Percentiles rank a stretch among this genome's conserved stretches.
Evolutionary conservation across 2,797 vertebrate species (phyloP).

Genomic region (Aselliscus stoliczkanus): DNA sequence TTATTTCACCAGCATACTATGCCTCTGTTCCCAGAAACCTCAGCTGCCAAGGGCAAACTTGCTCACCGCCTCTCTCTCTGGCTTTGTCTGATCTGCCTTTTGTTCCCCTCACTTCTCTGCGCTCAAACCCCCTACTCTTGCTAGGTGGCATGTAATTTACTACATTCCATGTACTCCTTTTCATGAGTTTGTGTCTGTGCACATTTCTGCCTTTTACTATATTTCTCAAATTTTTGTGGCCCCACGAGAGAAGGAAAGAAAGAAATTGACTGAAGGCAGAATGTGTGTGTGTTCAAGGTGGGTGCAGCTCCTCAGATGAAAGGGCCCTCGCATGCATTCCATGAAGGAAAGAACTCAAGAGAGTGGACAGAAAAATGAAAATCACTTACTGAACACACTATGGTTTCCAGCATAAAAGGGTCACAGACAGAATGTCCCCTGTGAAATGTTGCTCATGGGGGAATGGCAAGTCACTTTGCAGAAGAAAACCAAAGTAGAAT

Average conservation of each 20-base stretch:
- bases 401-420: not conserved
- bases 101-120: slow-evolving; percentile 17
- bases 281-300: not conserved
- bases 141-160: slow-evolving; percentile 74
- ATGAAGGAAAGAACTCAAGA: not conserved
- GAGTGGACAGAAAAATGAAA: not conserved
- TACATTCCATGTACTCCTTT: slow-evolving; percentile 60
- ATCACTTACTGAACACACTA: not conserved
- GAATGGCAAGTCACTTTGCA: not conserved
- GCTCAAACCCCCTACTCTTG: slow-evolving; percentile 61
- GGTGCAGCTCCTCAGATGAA: slow-evolving; percentile 44
- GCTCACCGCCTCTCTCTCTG: not conserved
- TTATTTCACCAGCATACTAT: slow-evolving; percentile 70
- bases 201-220: not conserved
- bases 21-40: slow-evolving; percentile 68
- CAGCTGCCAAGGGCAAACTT: slow-evolving; percentile 39
- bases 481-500: slow-evolving; percentile 50
- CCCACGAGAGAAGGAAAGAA: not conserved
- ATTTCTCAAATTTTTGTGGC: not conserved
- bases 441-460: not conserved
- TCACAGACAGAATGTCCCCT: not conserved
- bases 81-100: slow-evolving; percentile 68
- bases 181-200: not conserved
- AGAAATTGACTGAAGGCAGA: not conserved
- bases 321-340: slow-evolving; percentile 27